These are phyloP conservation scores for Semnornis frantzii DNA, from an alignment of 2,113 vertebrate species.

Conservation along the genomic window DNA sequence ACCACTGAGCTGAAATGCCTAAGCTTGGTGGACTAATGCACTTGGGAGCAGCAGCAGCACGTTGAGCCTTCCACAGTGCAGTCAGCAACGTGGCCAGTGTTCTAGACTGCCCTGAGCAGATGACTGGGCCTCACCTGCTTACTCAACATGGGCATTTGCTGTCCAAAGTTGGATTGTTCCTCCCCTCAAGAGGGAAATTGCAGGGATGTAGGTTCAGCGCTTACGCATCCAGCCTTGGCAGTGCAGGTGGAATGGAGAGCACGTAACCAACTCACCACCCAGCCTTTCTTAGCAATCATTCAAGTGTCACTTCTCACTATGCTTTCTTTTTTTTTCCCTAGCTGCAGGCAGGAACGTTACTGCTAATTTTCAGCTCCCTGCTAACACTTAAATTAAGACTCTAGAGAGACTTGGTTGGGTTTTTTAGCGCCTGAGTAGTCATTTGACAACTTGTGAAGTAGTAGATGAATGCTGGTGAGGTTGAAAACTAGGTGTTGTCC, in stretches of 20 bases:
- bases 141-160: not conserved
- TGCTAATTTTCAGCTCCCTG: slow-evolving; percentile 70
- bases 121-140: not conserved
- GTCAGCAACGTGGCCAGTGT: not conserved
- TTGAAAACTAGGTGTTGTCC: slow-evolving; percentile 60
- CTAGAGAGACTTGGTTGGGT: slow-evolving; percentile 30
- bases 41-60: fast-evolving
- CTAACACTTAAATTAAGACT: slow-evolving; percentile 64
- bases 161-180: not conserved
- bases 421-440: slow-evolving; percentile 57
- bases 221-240: not conserved
- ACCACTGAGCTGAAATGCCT: not conserved
- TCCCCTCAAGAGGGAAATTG: not conserved
- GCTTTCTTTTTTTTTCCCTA: not conserved
- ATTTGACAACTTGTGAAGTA: slow-evolving; percentile 63
- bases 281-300: slow-evolving; percentile 53
- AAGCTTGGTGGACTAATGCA: not conserved
- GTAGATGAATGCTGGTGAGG: slow-evolving; percentile 48
- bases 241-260: slow-evolving; percentile 39
- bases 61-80: not conserved
- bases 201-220: not conserved
- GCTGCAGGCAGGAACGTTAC: slow-evolving; percentile 41
- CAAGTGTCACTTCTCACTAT: slow-evolving; percentile 36
- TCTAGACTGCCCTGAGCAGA: not conserved
- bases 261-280: slow-evolving; percentile 6